Evolutionary conservation across 2,888 invertebrate genomes (phyloP).

Genomic region (Spodoptera picta): DNA sequence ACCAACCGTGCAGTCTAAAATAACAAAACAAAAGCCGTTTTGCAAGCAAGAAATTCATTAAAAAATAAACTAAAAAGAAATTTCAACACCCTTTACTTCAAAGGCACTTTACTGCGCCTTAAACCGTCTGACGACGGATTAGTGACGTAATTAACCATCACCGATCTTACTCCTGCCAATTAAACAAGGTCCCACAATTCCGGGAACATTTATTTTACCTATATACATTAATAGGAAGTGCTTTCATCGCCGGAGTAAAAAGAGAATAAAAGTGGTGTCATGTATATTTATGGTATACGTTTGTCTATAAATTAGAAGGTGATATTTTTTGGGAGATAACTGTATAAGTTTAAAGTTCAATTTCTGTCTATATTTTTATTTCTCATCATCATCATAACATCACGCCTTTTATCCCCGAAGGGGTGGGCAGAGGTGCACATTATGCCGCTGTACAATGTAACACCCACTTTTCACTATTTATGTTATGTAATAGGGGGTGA

Average conservation of each 20-base stretch:
- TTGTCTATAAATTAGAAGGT: too few relatives aligned
- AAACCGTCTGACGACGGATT: slow-evolving; percentile 29
- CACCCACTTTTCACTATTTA: too few relatives aligned
- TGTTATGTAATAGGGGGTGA: too few relatives aligned
- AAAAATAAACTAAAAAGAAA: background rate
- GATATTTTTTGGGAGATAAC: too few relatives aligned
- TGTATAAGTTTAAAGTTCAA: too few relatives aligned
- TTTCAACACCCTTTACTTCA: slow-evolving; percentile 10
- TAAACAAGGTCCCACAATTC: slow-evolving; percentile 31
- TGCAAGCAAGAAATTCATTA: background rate
- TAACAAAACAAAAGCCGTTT: background rate
- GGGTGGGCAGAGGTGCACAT: too few relatives aligned
- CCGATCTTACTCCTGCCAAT: slow-evolving; percentile 21
- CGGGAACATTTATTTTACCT: slow-evolving; percentile 23
- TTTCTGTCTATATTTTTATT: too few relatives aligned
- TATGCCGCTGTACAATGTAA: too few relatives aligned
- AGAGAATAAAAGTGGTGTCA: background rate
- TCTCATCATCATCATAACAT: too few relatives aligned
- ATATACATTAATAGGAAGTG: slow-evolving; percentile 1
- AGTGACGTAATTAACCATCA: slow-evolving; percentile 33
- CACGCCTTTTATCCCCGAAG: too few relatives aligned
- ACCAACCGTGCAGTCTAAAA: too few relatives aligned
- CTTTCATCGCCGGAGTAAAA: slow-evolving; percentile 14
- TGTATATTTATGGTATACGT: too few relatives aligned
- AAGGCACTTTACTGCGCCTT: slow-evolving; percentile 11